These are phyloP conservation scores for Python bivittatus DNA, from an alignment of 2,113 vertebrate species.

Conservation along the genomic window DNA sequence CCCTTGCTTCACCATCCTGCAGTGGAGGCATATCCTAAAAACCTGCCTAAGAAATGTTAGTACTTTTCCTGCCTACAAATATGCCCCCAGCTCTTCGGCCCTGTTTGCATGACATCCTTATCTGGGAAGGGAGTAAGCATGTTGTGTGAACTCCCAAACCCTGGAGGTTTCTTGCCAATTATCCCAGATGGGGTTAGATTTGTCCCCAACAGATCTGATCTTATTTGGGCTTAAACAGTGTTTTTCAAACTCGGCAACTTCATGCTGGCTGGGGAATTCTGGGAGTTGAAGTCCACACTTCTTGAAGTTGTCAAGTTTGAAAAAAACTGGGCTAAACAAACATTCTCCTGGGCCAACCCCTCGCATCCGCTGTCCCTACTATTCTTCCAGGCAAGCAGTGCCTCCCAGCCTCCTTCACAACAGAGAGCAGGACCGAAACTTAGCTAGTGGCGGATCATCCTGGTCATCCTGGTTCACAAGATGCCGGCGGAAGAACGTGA, in stretches of 20 bases:
- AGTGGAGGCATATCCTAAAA: neutral
- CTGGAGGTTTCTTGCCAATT: neutral
- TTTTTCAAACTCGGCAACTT: neutral
- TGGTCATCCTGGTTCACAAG: neutral
- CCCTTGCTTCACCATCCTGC: neutral
- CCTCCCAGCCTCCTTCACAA: neutral
- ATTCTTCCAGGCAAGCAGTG: neutral
- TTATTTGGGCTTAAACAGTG: neutral
- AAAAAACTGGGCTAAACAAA: neutral
- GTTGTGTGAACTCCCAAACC: neutral
- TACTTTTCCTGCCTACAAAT: fast-evolving
- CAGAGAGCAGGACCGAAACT: neutral
- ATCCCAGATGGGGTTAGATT: neutral
- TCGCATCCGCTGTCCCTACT: neutral
- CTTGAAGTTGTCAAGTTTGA: neutral
- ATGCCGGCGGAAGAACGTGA: neutral
- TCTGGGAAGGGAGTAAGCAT: neutral
- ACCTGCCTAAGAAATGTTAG: neutral
- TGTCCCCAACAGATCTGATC: neutral
- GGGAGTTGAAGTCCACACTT: neutral
- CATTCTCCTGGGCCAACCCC: neutral
- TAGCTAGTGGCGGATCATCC: neutral
- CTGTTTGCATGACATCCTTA: neutral
- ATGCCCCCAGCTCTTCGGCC: neutral
- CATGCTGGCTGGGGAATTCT: neutral